Evolutionary conservation across 2,888 invertebrate genomes (phyloP).

Genomic region (Cosmia trapezina): DNA sequence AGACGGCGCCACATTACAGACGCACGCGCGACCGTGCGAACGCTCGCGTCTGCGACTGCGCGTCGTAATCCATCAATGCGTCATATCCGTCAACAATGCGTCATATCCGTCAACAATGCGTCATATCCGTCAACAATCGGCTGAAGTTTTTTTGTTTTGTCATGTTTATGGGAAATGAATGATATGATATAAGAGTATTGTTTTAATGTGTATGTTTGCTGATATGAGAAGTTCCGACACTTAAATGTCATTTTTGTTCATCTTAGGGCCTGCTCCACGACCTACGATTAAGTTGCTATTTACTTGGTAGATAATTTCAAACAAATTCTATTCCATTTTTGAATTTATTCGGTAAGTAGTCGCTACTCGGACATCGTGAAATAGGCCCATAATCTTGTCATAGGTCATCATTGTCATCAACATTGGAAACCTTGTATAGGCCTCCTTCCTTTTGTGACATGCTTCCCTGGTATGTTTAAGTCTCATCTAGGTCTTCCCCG

Average conservation of each 20-base stretch:
- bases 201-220: background rate
- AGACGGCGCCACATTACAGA: constrained; percentile 59
- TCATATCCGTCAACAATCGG: constrained; percentile 22
- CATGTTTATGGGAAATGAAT: background rate
- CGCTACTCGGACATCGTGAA: too few species aligned
- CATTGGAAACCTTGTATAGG: too few species aligned
- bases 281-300: too few species aligned
- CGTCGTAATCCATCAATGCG: constrained; percentile 39
- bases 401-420: too few species aligned
- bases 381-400: too few species aligned
- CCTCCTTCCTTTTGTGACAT: background rate
- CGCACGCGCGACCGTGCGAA: constrained; percentile 56
- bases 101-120: constrained; percentile 31
- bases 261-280: too few species aligned
- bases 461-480: background rate
- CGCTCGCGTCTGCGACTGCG: constrained; percentile 31
- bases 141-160: constrained; percentile 13
- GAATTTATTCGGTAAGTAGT: too few species aligned
- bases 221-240: background rate
- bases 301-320: too few species aligned
- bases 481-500: background rate
- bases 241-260: background rate
- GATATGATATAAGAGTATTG: constrained; percentile 2
- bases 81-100: constrained; percentile 27
- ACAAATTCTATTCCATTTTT: too few species aligned